Conservation (phyloP, 2,888 invertebrate species). For the Nomada ruficornis region DNA sequence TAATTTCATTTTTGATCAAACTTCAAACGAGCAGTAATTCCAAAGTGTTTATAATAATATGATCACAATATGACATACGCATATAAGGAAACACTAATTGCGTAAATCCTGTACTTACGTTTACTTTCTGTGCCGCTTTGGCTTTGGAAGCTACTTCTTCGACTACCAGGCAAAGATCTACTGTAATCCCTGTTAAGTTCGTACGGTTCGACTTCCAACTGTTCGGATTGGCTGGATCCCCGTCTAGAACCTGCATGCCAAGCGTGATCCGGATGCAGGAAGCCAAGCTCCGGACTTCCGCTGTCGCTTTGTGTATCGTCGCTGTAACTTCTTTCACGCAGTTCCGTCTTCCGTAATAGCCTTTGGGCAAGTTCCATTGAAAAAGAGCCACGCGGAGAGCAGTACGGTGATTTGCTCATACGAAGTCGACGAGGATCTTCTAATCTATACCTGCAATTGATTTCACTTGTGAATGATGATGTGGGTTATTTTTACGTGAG, state of each 20-base stretch:
- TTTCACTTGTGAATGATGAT: not conserved
- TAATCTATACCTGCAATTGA: conserved; percentile 87
- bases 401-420: conserved; percentile 89
- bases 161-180: conserved; percentile 92
- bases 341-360: conserved; percentile 89
- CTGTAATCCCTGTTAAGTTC: conserved; percentile 94
- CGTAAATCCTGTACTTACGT: conserved; percentile 73
- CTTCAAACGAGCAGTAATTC: too few relatives aligned
- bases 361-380: conserved; percentile 88
- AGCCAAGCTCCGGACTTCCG: conserved; percentile 85
- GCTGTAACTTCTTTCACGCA: conserved; percentile 87
- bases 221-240: conserved; percentile 95
- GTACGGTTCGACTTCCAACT: conserved; percentile 93
- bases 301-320: conserved; percentile 84
- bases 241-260: conserved; percentile 91
- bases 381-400: conserved; percentile 92
- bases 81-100: not conserved
- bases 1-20: too few relatives aligned
- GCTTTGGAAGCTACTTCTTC: conserved; percentile 92
- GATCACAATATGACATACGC: not conserved
- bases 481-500: too few relatives aligned
- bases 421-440: conserved; percentile 91
- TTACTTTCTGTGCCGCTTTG: conserved; percentile 82
- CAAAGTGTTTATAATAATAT: too few relatives aligned
- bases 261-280: conserved; percentile 94